Evolutionary conservation across 2,888 invertebrate species (phyloP), one percentile per base, ranked within the genome.

Genomic region (Dasysyrphus tricinctus): DNA sequence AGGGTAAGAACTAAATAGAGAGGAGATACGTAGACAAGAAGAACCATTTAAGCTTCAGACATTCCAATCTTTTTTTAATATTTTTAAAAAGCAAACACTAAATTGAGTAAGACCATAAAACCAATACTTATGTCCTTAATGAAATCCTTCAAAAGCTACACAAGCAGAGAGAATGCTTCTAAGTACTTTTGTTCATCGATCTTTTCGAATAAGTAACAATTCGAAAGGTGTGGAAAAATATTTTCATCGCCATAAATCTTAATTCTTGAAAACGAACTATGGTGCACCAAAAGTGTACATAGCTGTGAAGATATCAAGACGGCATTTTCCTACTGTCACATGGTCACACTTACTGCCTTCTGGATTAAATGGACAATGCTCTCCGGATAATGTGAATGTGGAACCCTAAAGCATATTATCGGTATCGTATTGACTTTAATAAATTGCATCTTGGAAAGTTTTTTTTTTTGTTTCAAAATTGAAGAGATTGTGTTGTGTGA

Each of bases 191-290:
- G 86, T 82, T 73, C 86, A 86, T 86, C 86, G 82, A 82, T 86
- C 77, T 75, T 72, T 69, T 63, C 29, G 54, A 65, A 51, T 81
- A 74, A 80, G 81, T 81, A 81, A 85, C 73, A 85, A 81, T 78
- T 67, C 75, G 79, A 78, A 86, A 86, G 86, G 82, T 86, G 86
- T 82, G 86, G 86, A 86, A 76, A 85, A 86, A 86, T 86, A 82
- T 86, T 86, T 86, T 86, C 86, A 79, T 86, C 86, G 86, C 86
- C 86, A 86, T 86, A 86, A 86, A 86, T 86, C 86, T 86, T 86
- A 78, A 86, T 86, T 86, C 78, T 8, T 56, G 39, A 79, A 76
- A 44, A n/a, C 47, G 29, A 78, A 69, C 39, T 39, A 32, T 70
- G 65, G 59, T 74, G 69, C 77, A 77, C 49, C 12, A 29, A 81